Evolutionary conservation across 2,113 vertebrate genomes (phyloP).

Genomic region (Anguilla japonica): DNA sequence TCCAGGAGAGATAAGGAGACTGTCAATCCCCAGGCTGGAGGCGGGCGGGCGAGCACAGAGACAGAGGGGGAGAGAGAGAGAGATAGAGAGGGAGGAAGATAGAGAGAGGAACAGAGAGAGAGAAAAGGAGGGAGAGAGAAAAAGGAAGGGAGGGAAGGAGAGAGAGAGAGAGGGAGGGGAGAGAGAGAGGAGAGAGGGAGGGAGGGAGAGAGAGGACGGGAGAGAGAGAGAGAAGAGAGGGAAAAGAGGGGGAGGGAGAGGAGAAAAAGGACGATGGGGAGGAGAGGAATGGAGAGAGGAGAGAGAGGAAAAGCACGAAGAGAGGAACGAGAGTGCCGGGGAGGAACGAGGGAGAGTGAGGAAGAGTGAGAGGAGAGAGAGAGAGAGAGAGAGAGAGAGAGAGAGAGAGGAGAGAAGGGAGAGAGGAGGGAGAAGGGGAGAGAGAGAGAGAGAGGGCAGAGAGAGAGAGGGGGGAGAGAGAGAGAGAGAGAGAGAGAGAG

Average conservation of each 20-base stretch:
- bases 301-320: background rate
- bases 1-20: slow-evolving; percentile 35
- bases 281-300: background rate
- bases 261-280: background rate
- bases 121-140: slow-evolving; percentile 8
- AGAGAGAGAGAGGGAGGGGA: background rate
- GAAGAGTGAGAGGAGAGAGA: background rate
- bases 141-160: background rate
- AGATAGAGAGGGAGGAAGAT: slow-evolving; percentile 1
- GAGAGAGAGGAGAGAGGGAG: background rate
- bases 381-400: background rate
- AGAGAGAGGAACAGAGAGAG: background rate
- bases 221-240: background rate
- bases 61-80: background rate
- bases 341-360: background rate
- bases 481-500: slow-evolving; percentile 12
- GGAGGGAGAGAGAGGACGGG: slow-evolving; percentile 5
- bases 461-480: background rate
- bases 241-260: background rate
- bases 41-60: background rate
- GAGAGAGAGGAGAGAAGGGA: background rate
- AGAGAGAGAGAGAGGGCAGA: background rate
- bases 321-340: background rate
- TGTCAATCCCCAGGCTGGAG: slow-evolving; percentile 22
- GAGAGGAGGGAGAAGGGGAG: slow-evolving; percentile 3